Evolutionary conservation across 35 echinoderm and acorn worm genomes (phyloP).

Genomic region (Anneissia japonica): DNA sequence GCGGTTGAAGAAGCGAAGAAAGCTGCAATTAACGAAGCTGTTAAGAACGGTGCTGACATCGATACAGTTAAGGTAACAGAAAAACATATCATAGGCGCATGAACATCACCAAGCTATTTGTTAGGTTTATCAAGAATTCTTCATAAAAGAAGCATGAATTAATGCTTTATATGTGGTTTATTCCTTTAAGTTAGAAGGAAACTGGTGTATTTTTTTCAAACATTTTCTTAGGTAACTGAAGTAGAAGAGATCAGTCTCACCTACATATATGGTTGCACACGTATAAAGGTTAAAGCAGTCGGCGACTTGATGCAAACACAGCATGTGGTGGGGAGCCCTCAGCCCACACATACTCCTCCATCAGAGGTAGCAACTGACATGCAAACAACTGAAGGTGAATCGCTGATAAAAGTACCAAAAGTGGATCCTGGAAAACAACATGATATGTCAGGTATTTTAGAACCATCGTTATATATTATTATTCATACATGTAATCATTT

Average conservation of each 20-base stretch:
- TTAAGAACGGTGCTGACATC: constrained; percentile 54
- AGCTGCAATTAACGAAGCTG: constrained; percentile 36
- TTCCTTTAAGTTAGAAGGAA: no score
- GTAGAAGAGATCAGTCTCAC: constrained; percentile 41
- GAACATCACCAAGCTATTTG: not conserved
- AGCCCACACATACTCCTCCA: not conserved
- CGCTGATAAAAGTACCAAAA: not conserved
- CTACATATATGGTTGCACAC: constrained; percentile 52
- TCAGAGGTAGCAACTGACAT: not conserved
- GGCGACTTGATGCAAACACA: constrained; percentile 25
- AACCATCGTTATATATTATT: no score
- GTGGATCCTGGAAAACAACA: not conserved
- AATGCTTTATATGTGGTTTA: not conserved
- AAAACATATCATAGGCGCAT: not conserved
- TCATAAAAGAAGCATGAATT: not conserved
- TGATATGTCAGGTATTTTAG: not conserved
- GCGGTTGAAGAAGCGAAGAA: constrained; percentile 36
- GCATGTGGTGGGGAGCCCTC: not conserved
- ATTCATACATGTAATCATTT: no score
- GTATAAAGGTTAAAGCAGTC: constrained; percentile 84
- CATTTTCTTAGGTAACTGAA: constrained; percentile 47
- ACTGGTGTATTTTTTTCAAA: not conserved
- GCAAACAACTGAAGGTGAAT: not conserved
- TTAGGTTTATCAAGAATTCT: not conserved
- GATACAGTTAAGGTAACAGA: constrained; percentile 56